Percentiles rank a stretch among this genome's conserved stretches.
Conservation (phyloP, 2,797 vertebrate genomes). For the Microctenopoma lineatum region DNA sequence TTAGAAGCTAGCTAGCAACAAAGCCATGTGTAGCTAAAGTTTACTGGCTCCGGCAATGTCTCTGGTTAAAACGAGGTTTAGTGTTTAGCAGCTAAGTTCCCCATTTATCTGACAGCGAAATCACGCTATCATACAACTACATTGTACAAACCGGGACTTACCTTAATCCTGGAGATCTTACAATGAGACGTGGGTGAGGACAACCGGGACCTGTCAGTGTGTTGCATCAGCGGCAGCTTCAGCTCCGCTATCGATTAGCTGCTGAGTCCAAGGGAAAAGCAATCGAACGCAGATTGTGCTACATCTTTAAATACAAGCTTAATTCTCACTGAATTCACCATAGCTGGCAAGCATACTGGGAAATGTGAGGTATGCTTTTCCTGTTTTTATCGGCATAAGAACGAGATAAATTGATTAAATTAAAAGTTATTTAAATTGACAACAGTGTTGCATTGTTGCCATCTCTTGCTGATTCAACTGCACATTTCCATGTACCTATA, state of each 20-base stretch:
- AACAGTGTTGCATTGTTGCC: too few species aligned
- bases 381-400: too few species aligned
- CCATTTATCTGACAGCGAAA: fast-evolving
- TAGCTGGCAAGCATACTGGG: too few species aligned
- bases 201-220: conserved; percentile 49
- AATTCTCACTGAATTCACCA: too few species aligned
- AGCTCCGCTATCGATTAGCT: conserved; percentile 55
- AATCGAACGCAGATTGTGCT: conserved; percentile 53
- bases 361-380: too few species aligned
- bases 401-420: too few species aligned
- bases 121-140: fast-evolving
- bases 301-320: too few species aligned
- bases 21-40: conserved; percentile 58
- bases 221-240: conserved; percentile 81
- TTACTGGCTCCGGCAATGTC: neutral
- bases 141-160: conserved; percentile 4
- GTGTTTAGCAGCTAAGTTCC: fast-evolving
- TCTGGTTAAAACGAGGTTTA: neutral
- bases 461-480: too few species aligned
- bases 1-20: conserved; percentile 43
- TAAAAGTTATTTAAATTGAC: too few species aligned
- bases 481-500: too few species aligned
- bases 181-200: neutral
- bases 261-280: conserved; percentile 33
- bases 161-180: conserved; percentile 25